These are phyloP conservation scores for Aporrectodea caliginosa DNA, from an alignment of 1,140 invertebrate genomes.

Conservation along the genomic window DNA sequence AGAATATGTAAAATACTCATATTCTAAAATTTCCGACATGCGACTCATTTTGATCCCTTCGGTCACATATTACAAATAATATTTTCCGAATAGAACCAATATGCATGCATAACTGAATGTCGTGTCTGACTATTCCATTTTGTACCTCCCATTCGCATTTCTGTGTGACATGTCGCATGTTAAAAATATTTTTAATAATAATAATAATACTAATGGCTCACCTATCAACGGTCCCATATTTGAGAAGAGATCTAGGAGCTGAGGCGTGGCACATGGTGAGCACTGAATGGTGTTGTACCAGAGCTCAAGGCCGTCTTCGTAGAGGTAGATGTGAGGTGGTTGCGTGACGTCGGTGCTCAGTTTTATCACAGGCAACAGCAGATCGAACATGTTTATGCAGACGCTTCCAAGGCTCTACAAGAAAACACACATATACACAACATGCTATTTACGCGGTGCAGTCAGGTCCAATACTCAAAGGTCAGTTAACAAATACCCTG, in stretches of 20 bases:
- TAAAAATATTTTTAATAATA: too few relatives aligned
- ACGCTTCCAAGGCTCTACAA: conserved; percentile 63
- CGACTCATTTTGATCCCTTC: too few relatives aligned
- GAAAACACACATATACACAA: neutral
- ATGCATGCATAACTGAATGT: too few relatives aligned
- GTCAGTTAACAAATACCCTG: too few relatives aligned
- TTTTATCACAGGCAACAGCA: conserved; percentile 72
- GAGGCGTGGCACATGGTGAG: conserved; percentile 57
- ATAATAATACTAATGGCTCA: too few relatives aligned
- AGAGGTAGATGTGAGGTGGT: conserved; percentile 77
- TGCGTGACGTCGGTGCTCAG: conserved; percentile 72
- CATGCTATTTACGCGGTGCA: neutral
- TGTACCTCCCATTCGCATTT: too few relatives aligned
- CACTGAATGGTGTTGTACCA: conserved; percentile 81
- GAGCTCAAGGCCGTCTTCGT: conserved; percentile 86
- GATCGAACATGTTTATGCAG: conserved; percentile 61
- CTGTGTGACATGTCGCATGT: too few relatives aligned
- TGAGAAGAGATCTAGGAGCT: conserved; percentile 68
- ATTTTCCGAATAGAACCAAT: too few relatives aligned
- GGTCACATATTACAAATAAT: too few relatives aligned
- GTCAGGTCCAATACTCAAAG: neutral
- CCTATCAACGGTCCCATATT: conserved; percentile 75
- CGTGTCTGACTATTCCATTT: too few relatives aligned
- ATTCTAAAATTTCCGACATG: too few relatives aligned
- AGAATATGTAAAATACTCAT: too few relatives aligned